These are phyloP conservation scores for Allacma fusca DNA, from an alignment of 2,888 invertebrate genomes.

Conservation along the genomic window DNA sequence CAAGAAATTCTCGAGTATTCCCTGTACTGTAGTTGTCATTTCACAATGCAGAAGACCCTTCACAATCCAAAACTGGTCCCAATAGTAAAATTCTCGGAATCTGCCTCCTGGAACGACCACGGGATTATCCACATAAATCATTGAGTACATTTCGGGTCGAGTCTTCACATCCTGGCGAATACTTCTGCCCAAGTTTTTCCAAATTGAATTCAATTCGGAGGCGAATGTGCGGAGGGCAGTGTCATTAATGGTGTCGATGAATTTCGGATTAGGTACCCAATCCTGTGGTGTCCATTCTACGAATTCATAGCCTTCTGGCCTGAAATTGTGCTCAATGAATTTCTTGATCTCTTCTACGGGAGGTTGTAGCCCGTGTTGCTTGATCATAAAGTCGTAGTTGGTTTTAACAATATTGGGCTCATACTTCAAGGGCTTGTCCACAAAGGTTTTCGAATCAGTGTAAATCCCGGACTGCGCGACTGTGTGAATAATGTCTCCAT, in stretches of 20 bases:
- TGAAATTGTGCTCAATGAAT: slow-evolving; percentile 56
- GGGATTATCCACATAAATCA: slow-evolving; percentile 70
- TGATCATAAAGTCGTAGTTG: slow-evolving; percentile 69
- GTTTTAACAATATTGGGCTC: slow-evolving; percentile 70
- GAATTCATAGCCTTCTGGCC: slow-evolving; percentile 43
- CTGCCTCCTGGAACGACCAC: slow-evolving; percentile 78
- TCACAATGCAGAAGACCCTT: slow-evolving; percentile 85
- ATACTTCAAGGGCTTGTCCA: slow-evolving; percentile 74
- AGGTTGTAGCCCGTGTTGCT: slow-evolving; percentile 66
- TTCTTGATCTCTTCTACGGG: slow-evolving; percentile 46
- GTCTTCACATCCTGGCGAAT: slow-evolving; percentile 76
- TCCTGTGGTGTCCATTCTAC: slow-evolving; percentile 71
- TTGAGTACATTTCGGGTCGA: slow-evolving; percentile 69
- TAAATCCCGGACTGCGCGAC: slow-evolving; percentile 83
- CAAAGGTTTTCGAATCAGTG: slow-evolving; percentile 83
- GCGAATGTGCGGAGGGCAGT: slow-evolving; percentile 77
- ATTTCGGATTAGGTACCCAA: slow-evolving; percentile 78
- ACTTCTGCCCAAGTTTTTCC: slow-evolving; percentile 68
- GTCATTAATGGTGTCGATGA: slow-evolving; percentile 77
- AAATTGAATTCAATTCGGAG: slow-evolving; percentile 66
- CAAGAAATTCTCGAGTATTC: slow-evolving; percentile 87
- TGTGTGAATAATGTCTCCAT: slow-evolving; percentile 77
- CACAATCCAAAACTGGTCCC: slow-evolving; percentile 95
- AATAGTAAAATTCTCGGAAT: slow-evolving; percentile 74
- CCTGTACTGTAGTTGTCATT: slow-evolving; percentile 79